Base-by-base conservation (phyloP, 2,113 vertebrate species). In the Melanotaenia duboulayi region DNA sequence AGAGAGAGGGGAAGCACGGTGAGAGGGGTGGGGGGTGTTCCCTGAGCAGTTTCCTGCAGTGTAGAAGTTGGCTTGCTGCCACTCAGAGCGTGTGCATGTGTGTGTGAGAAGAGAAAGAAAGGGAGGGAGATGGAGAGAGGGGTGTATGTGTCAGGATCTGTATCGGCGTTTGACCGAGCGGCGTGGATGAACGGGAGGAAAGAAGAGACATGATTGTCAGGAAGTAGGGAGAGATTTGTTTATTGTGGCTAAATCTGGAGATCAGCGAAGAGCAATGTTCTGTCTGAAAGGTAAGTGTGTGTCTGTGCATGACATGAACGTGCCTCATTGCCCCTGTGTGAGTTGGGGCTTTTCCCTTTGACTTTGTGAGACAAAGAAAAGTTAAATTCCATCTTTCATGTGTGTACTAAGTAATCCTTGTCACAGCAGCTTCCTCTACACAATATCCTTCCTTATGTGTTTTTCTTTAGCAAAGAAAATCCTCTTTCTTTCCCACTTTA, bases 271-370 rank as follows among this genome's bases (percentile, higher is more conserved):
- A 81, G 74, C 44, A 61, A 93, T 93, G 92, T 93, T 92, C 81
- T 93, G 92, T 83, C 67, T 93, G 42, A 92, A 90, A 90, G 90
- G 90, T 93, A 86, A 86, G 92, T 56, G 57, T 73, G 49, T 66
- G 57, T 72, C 22, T 57, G 44, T 60, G 17, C 19, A 28, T 46
- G 32, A 28, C 59, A 37, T 1, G 23, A 20, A 20, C 52, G 46
- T 60, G 60, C 52, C 58, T 59, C 60, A 62, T 71, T n/a, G 57
- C 20, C 22, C 25, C 44, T 1, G 50, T 67, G 59, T 17, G 58
- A 14, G 61, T 42, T 52, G 8, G 49, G 76, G 69, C 64, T 78
- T 83, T 81, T 74, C 59, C 55, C n/a, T 4, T 44, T 28, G 62
- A 86, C 68, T 82, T 65, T 82, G 12, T 75, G 58, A 89, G 79